These are phyloP conservation scores for Phallusia fumigata DNA, from an alignment of 23 tunicate genomes.

Conservation along the genomic window DNA sequence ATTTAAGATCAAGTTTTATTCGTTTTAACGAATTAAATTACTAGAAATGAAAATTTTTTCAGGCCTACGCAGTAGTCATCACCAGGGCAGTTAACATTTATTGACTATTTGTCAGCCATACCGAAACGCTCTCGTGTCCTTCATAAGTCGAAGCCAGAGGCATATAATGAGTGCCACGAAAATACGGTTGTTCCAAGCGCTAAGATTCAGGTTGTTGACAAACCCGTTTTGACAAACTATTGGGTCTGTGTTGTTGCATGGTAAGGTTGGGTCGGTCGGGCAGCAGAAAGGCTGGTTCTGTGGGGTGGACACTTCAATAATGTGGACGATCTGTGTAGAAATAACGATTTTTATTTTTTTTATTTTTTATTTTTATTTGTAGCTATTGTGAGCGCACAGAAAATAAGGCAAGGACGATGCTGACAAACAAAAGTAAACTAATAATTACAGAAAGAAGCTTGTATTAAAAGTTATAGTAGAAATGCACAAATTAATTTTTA, in stretches of 20 bases:
- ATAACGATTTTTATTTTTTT: neutral
- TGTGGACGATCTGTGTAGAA: constrained; percentile 41
- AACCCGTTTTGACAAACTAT: constrained; percentile 13
- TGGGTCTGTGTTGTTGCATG: neutral
- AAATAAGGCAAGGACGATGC: too few species aligned
- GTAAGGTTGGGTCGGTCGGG: neutral
- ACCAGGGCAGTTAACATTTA: too few species aligned
- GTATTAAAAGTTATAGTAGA: too few species aligned
- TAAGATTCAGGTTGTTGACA: constrained; percentile 80
- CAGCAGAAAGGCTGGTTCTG: constrained; percentile 34
- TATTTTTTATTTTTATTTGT: too few species aligned
- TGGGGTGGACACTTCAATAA: constrained; percentile 33
- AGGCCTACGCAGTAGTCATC: too few species aligned
- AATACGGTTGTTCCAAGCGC: constrained; percentile 78
- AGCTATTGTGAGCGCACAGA: too few species aligned
- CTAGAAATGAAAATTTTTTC: too few species aligned
- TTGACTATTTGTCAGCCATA: constrained; percentile 17
- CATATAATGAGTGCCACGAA: constrained; percentile 58
- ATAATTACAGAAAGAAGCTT: too few species aligned
- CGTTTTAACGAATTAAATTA: too few species aligned
- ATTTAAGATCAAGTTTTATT: too few species aligned
- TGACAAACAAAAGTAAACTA: too few species aligned
- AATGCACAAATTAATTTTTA: too few species aligned
- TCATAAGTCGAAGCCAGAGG: constrained; percentile 90
- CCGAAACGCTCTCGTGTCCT: constrained; percentile 87